Conservation (phyloP, 2,888 invertebrate species). For the Mimumesa dahlbomi region DNA sequence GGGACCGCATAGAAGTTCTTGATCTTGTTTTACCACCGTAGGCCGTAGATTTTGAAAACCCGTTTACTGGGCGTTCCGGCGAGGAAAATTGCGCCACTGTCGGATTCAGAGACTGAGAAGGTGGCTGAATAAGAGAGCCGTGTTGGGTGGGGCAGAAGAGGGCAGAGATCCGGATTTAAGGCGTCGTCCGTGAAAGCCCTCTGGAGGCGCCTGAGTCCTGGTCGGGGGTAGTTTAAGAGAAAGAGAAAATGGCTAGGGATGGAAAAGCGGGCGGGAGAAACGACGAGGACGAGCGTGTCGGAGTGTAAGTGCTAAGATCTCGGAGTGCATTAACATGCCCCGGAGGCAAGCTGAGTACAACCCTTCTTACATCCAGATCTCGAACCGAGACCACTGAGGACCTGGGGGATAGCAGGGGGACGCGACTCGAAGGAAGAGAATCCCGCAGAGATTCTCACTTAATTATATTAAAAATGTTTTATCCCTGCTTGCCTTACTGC, state of each 20-base stretch:
- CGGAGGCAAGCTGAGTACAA: constrained; percentile 79
- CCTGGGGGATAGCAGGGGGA: constrained; percentile 54
- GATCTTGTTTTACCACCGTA: not conserved
- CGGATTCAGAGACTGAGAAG: constrained; percentile 40
- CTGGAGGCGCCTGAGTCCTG: constrained; percentile 73
- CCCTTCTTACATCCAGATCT: constrained; percentile 79
- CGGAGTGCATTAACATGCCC: constrained; percentile 80
- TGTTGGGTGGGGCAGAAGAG: constrained; percentile 34
- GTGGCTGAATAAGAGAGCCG: constrained; percentile 51
- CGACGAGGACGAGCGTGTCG: constrained; percentile 73
- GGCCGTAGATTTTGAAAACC: constrained; percentile 36
- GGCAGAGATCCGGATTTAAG: constrained; percentile 79
- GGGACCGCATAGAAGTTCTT: no score
- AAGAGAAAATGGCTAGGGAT: constrained; percentile 78
- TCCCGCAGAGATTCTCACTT: constrained; percentile 78
- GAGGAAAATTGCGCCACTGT: constrained; percentile 48
- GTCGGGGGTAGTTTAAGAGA: constrained; percentile 76
- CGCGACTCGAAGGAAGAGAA: constrained; percentile 41
- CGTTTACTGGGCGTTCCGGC: constrained; percentile 35
- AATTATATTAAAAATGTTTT: constrained; percentile 80
- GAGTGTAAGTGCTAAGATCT: constrained; percentile 81
- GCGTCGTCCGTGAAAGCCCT: constrained; percentile 79
- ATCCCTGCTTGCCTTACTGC: constrained; percentile 50
- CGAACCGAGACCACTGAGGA: constrained; percentile 70
- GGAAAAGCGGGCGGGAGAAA: constrained; percentile 60